A percentile compares a stretch with the other conserved stretches of the same genome.
Evolutionary conservation across 2,888 invertebrate genomes (phyloP).

Genomic region (Drosophila sordidapex): DNA sequence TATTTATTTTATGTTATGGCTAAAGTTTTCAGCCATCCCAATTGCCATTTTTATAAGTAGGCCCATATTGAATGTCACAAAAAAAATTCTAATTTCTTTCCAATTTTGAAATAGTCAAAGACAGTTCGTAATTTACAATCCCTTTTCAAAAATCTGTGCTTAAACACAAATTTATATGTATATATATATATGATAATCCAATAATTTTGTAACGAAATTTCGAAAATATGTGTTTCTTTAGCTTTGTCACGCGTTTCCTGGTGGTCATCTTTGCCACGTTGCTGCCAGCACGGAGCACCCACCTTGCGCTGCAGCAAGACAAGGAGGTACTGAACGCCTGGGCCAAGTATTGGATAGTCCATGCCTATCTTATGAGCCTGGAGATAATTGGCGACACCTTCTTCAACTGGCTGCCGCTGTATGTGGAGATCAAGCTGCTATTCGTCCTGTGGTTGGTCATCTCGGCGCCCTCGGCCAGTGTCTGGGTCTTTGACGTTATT

Average conservation of each 20-base stretch:
- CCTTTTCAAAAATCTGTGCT: constrained; percentile 11
- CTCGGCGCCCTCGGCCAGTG: constrained; percentile 61
- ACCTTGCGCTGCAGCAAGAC: constrained; percentile 32
- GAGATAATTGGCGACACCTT: constrained; percentile 98
- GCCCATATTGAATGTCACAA: not conserved
- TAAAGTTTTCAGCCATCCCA: not conserved
- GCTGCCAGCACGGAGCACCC: constrained; percentile 59
- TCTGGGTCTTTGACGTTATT: constrained; percentile 62
- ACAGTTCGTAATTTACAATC: not conserved
- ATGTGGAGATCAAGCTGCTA: constrained; percentile 53
- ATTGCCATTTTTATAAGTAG: constrained; percentile 16
- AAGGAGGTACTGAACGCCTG: constrained; percentile 37
- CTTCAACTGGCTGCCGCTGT: constrained; percentile 96
- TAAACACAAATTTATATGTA: not conserved
- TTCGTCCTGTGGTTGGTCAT: constrained; percentile 58
- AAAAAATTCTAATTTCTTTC: not conserved
- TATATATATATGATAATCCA: not conserved
- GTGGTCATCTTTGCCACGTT: constrained; percentile 56
- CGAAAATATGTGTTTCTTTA: constrained; percentile 46
- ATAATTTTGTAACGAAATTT: constrained; percentile 10
- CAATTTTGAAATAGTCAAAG: not conserved
- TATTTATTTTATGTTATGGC: not conserved
- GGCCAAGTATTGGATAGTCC: constrained; percentile 84
- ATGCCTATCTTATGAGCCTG: constrained; percentile 95
- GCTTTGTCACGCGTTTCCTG: constrained; percentile 45